Base-by-base conservation (phyloP, 2,888 invertebrate genomes). In the Aphodius granarius region DNA sequence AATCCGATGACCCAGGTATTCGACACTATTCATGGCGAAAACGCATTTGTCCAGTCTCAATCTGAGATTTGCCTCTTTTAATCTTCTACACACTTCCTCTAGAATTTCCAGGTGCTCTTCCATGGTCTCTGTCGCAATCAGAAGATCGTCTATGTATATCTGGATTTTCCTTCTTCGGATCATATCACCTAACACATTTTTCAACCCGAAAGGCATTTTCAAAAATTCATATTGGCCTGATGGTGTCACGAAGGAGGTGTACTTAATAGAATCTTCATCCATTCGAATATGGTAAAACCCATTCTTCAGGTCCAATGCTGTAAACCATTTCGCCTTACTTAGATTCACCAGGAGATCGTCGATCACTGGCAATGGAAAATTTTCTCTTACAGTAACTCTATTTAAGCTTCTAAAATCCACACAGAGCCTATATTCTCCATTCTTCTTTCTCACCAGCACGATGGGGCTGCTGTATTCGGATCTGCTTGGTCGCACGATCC, bases 151-250 rank as follows among this genome's bases (percentile, higher is more conserved):
- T 18, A 80, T 43, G 65, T 79, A 80, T 62, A 79, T 71, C 21
- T 71, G 62, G 18, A 78, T 70, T 18, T 76, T 77, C 9, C 63
- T 15, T 0, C 72, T 15, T 4, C 17, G 18, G 15, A 80, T 63
- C 16, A 79, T 64, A 5, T 77, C 72, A 15, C 70, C 13, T 73
- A 79, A 80, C 6, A 76, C 73, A 9, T 81, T 81, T n/a, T 68
- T 73, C 6, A 82, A 71, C 3, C 83, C 82, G 73, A 83, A 83
- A 0, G 83, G 81, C 81, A 83, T 80, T 20, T 76, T 77, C 5
- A 77, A 2, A 66, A 76, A 82, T 75, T 82, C 82, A 64, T 75
- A 82, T 71, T 82, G 82, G 1, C 82, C 82, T n/a, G 5, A 15
- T 19, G 73, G 68, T 22, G 72, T 72, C 3, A 76, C 71, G 18